Evolutionary conservation across 2,888 invertebrate genomes (phyloP).

Genomic region (Cremastinae sp.): DNA sequence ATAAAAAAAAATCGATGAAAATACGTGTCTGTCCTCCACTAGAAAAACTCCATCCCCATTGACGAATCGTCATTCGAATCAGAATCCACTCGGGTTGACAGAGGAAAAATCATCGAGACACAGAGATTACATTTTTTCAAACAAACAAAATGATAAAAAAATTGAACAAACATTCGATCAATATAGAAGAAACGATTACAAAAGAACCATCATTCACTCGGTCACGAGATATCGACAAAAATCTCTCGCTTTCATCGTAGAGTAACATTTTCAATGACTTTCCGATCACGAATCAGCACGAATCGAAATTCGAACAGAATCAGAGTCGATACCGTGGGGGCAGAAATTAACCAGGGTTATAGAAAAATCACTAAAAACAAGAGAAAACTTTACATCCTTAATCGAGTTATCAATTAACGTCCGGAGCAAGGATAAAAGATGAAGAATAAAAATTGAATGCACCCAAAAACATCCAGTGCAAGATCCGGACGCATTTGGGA

Average conservation of each 20-base stretch:
- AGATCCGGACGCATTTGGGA: constrained; percentile 33
- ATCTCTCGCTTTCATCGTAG: neutral
- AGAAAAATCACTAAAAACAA: constrained; percentile 29
- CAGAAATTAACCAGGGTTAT: constrained; percentile 33
- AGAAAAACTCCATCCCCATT: neutral
- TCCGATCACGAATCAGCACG: constrained; percentile 3
- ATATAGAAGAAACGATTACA: too few species aligned
- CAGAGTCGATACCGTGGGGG: constrained; percentile 12
- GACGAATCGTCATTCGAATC: neutral
- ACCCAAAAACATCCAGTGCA: too few species aligned
- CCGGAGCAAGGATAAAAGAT: constrained; percentile 35
- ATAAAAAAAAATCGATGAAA: constrained; percentile 8
- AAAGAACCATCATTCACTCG: too few species aligned
- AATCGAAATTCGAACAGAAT: neutral
- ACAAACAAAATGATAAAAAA: too few species aligned
- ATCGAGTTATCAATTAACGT: constrained; percentile 49
- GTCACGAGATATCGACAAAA: neutral
- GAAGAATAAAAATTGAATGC: constrained; percentile 15
- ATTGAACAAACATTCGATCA: too few species aligned
- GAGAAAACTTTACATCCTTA: constrained; percentile 28
- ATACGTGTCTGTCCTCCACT: constrained; percentile 9
- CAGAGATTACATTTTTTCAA: too few species aligned
- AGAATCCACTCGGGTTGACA: neutral
- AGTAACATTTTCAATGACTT: constrained; percentile 26
- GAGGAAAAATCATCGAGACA: neutral